Evolutionary conservation across 1,140 invertebrate species (phyloP), one percentile per base, ranked within the genome.

Genomic region (Calephelis virginiensis): DNA sequence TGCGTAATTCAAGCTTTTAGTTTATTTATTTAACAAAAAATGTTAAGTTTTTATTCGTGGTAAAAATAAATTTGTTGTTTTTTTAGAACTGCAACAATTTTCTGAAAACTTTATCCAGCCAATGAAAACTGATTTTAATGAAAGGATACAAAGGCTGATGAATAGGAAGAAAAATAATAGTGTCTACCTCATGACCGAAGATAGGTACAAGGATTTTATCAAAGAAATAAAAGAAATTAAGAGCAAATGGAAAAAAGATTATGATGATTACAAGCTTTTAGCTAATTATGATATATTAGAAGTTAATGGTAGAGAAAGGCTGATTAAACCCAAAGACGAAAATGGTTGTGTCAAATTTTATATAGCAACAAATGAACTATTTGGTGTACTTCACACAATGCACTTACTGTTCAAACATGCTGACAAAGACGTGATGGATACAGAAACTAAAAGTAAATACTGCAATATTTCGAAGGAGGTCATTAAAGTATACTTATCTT

Each of bases 391-490:
- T 28, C 84, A 90, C 28, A 86, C 85, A 11, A 85, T 86, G 59
- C 85, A 90, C 71, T 69, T 88, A 45, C 69, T 90, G 17, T 81
- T 81, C 63, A 65, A 80, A 6, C 86, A 89, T 69, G 77, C 81
- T 6, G 63, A 80, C 68, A 73, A 72, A 74, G 77, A 83, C 61
- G 65, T 68, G 12, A 80, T 89, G 72, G 79, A 84, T 47, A 38
- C 38, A 0, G 72, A 83, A 68, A 69, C 85, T 8, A 89, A 88
- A 75, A 76, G 70, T 0, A 85, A 85, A 70, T 86, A 85, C 71
- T 89, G 84, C 73, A 89, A 89, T 72, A 71, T 89, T 28, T 83
- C 86, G 1, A 85, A 83, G 71, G 83, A 87, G 67, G 80, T 79
- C 12, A 82, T 87, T 1, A 86, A 80, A 73, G 64, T 87, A 3